Conservation (phyloP, 2,888 invertebrate genomes). For the Notodonta ziczac region DNA sequence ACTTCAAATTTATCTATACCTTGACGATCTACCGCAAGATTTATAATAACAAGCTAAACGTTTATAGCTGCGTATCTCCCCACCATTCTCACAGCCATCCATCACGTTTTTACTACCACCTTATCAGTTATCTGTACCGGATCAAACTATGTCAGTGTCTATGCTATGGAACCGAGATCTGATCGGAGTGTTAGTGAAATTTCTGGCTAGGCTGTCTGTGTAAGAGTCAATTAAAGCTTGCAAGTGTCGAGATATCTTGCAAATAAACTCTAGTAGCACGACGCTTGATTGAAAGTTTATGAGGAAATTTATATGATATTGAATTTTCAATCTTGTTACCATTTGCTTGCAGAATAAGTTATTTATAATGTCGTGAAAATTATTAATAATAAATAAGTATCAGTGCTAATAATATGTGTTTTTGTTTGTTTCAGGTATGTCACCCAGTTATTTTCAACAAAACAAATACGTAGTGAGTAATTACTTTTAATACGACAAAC, state of each 20-base stretch:
- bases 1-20: not conserved
- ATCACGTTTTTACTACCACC: slow-evolving; percentile 43
- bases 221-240: not conserved
- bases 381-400: not conserved
- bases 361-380: too few relatives aligned
- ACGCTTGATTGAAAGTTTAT: too few relatives aligned
- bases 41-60: slow-evolving; percentile 5
- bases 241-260: too few relatives aligned
- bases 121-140: slow-evolving; percentile 43
- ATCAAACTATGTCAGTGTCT: slow-evolving; percentile 51
- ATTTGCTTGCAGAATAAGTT: too few relatives aligned
- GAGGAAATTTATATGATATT: too few relatives aligned
- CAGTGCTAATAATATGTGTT: not conserved
- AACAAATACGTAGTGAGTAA: not conserved
- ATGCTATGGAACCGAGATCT: slow-evolving; percentile 19
- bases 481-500: not conserved
- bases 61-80: slow-evolving; percentile 8
- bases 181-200: slow-evolving; percentile 2
- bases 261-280: too few relatives aligned
- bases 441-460: not conserved
- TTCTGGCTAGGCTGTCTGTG: not conserved
- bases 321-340: too few relatives aligned
- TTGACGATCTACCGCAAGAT: not conserved
- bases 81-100: slow-evolving; percentile 34
- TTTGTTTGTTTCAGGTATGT: slow-evolving; percentile 5